These are phyloP conservation scores for Chaetura pelagica DNA, from an alignment of 2,113 vertebrate genomes.

Conservation along the genomic window DNA sequence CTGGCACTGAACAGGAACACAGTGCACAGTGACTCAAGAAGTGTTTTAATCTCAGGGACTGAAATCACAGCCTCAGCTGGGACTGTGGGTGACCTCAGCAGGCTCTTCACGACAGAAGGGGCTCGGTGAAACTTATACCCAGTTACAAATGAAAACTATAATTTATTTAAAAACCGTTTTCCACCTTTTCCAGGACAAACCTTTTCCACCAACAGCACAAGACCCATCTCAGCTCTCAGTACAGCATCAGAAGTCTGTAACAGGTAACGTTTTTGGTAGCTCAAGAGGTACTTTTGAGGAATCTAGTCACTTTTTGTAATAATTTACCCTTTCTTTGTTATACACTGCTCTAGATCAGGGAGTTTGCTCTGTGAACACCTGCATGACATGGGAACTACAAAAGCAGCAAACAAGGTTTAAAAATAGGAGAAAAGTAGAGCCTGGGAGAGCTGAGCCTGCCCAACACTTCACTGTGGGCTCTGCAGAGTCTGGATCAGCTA, in stretches of 20 bases:
- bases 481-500: background rate
- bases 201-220: background rate
- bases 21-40: background rate
- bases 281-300: background rate
- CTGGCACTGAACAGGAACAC: background rate
- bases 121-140: background rate
- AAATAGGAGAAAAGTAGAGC: background rate
- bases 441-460: background rate
- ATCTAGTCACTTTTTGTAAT: background rate
- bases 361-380: background rate
- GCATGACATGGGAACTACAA: background rate
- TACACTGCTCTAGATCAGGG: background rate
- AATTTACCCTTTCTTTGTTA: background rate
- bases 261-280: background rate
- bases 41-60: background rate
- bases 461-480: background rate
- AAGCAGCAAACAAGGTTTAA: background rate
- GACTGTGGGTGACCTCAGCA: background rate
- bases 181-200: background rate
- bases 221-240: background rate
- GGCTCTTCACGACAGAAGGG: background rate
- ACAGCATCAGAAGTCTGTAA: background rate
- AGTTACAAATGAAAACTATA: constrained; percentile 7
- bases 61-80: background rate
- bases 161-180: constrained; percentile 17